phyloP scores from a whole-genome alignment of 2,888 invertebrate genomes.

The Chrysomela aeneicollis region DNA sequence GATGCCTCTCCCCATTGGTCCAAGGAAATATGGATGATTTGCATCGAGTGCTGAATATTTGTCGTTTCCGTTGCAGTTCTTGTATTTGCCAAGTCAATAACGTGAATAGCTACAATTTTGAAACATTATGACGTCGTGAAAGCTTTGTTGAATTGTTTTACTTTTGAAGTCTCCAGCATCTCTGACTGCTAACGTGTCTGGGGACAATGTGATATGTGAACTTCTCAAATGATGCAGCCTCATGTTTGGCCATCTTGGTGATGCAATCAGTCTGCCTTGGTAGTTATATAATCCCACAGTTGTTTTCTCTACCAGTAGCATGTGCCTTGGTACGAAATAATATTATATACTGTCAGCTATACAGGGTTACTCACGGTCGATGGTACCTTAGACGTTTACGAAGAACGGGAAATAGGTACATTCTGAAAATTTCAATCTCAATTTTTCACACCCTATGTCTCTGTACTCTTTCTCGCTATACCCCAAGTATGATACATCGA shows the following conservation, averaged over 20 bases:
- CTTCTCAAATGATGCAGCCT: constrained; percentile 81
- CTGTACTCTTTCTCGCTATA: too few relatives aligned
- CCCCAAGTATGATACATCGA: too few relatives aligned
- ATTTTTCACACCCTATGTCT: too few relatives aligned
- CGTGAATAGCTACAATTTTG: constrained; percentile 72
- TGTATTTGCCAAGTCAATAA: constrained; percentile 82
- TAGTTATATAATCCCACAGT: constrained; percentile 90
- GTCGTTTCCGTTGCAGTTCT: constrained; percentile 76
- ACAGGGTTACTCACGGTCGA: too few relatives aligned
- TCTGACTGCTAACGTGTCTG: constrained; percentile 86
- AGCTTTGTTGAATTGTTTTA: constrained; percentile 53
- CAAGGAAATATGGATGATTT: constrained; percentile 82
- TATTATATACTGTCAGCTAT: too few relatives aligned
- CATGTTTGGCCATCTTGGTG: constrained; percentile 86
- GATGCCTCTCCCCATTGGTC: constrained; percentile 83
- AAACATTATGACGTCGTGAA: neutral
- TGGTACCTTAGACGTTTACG: too few relatives aligned
- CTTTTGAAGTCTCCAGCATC: constrained; percentile 86
- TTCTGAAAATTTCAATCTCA: too few relatives aligned
- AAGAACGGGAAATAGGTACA: too few relatives aligned
- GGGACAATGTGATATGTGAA: constrained; percentile 81
- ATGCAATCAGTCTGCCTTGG: constrained; percentile 86
- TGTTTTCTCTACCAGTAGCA: constrained; percentile 86
- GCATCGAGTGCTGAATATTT: constrained; percentile 78
- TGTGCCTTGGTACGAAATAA: constrained; percentile 70